Base-by-base conservation (phyloP, 2,113 vertebrate species). In the Gallinago jamesoni region DNA sequence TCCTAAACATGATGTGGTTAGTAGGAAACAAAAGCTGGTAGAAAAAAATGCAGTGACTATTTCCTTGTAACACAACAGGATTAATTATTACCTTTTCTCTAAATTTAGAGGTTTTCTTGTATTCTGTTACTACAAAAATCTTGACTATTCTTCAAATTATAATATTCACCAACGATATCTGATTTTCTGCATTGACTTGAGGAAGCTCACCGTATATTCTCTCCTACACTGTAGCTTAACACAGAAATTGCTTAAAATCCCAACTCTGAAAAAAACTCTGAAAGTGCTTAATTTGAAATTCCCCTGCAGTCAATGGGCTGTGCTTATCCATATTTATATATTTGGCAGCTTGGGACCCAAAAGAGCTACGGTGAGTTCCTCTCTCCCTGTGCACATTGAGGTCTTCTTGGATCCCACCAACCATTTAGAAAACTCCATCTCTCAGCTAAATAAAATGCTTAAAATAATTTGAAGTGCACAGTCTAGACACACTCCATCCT, bases 171-270 rank as follows among this genome's bases (percentile, higher is more conserved):
- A 48, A 86, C 31, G 48, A 20, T 19, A 53, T 33, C 33, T 78
- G 50, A 39, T 78, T 81, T 64, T 94, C 56, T 78, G 60, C 69
- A 81, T 24, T 84, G 30, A 67, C 64, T 92, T 68, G 55, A 88
- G 75, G 55, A 94, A 81, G 47, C 30, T 88, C 30, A 56, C 28
- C 56, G 47, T 70, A 67, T 55, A 80, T 25, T 70, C 33, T 39
- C 73, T 90, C 77, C 59, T 74, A 69, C 27, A 67, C 37, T 83
- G 60, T 25, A 94, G 75, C 68, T 82, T 70, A 83, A 66, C 59
- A 64, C 20, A 94, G 53, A 92, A 90, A 84, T 47, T 90, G 62
- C 43, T 78, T 86, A 72, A 90, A 92, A 90, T 86, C 68, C 23
- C 43, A 89, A 12, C 21, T 85, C 77, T 63, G 90, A 48, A 92